A percentile compares a stretch with the other conserved stretches of the same genome.
phyloP scores from a whole-genome alignment of 1,140 invertebrate species.

The Scylla paramamosain region DNA sequence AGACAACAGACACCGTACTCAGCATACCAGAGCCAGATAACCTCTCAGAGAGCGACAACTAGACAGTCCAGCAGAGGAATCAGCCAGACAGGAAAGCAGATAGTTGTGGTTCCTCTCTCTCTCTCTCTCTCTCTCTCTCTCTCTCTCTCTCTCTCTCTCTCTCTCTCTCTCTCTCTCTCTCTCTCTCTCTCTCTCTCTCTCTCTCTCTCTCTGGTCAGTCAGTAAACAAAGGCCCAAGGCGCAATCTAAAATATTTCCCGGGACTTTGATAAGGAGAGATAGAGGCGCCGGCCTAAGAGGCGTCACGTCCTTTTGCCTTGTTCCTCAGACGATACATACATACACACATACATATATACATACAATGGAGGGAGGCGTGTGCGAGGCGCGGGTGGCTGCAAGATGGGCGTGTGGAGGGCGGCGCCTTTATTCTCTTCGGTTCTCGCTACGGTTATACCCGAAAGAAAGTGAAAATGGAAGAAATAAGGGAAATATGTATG shows the following conservation, averaged over 20 bases:
- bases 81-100: conserved; percentile 33
- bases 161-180: neutral
- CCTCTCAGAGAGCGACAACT: conserved; percentile 26
- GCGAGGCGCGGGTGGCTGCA: neutral
- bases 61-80: conserved; percentile 23
- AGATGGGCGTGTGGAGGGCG: neutral
- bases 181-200: neutral
- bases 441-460: neutral
- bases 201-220: conserved; percentile 27
- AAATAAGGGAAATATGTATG: too few species aligned
- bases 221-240: conserved; percentile 57
- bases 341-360: neutral
- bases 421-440: neutral
- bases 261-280: conserved; percentile 61
- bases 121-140: neutral
- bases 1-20: neutral
- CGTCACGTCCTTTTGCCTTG: neutral
- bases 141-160: neutral
- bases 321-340: neutral
- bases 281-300: neutral
- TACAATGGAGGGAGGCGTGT: neutral
- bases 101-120: conserved; percentile 33
- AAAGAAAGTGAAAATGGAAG: neutral
- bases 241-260: conserved; percentile 52
- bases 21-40: conserved; percentile 40